Conservation (phyloP, 2,113 vertebrate genomes). For the Ophiodon elongatus region DNA sequence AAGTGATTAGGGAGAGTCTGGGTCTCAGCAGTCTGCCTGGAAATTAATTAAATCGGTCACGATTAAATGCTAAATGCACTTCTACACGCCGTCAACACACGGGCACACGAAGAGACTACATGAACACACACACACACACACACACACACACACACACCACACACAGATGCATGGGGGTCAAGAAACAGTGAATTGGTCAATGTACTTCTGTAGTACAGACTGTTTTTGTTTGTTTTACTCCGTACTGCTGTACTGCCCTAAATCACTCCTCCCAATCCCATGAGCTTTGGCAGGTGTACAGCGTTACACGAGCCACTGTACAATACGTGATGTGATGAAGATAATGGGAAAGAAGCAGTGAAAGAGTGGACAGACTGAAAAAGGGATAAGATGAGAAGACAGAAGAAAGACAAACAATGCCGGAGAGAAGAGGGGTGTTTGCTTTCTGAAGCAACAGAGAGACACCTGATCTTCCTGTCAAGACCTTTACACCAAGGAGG, state of each 20-base stretch:
- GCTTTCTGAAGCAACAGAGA: slow-evolving; percentile 59
- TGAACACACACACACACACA: slow-evolving; percentile 13
- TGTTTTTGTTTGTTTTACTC: not conserved
- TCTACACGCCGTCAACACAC: slow-evolving; percentile 52
- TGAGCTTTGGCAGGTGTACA: slow-evolving; percentile 10
- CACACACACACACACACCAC: not conserved
- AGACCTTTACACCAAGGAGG: slow-evolving; percentile 52
- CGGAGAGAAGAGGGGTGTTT: slow-evolving; percentile 50
- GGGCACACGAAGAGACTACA: not conserved
- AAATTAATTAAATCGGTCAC: slow-evolving; percentile 77
- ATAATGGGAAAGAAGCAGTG: not conserved
- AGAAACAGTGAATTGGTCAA: slow-evolving; percentile 42
- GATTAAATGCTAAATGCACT: slow-evolving; percentile 69
- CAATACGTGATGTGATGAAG: not conserved
- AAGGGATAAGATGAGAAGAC: not conserved
- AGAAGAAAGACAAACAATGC: not conserved
- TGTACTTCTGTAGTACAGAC: slow-evolving; percentile 8
- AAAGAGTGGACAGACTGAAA: not conserved
- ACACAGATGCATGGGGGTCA: slow-evolving; percentile 15
- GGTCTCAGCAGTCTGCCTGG: slow-evolving; percentile 64
- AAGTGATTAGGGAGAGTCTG: slow-evolving; percentile 73
- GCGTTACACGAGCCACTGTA: not conserved
- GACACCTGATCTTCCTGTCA: slow-evolving; percentile 61
- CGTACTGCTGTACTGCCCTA: slow-evolving; percentile 53
- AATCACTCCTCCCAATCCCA: slow-evolving; percentile 35